Evolutionary conservation across 2,797 vertebrate species (phyloP), one percentile per base, ranked within the genome.

Genomic region (Coendou prehensilis): DNA sequence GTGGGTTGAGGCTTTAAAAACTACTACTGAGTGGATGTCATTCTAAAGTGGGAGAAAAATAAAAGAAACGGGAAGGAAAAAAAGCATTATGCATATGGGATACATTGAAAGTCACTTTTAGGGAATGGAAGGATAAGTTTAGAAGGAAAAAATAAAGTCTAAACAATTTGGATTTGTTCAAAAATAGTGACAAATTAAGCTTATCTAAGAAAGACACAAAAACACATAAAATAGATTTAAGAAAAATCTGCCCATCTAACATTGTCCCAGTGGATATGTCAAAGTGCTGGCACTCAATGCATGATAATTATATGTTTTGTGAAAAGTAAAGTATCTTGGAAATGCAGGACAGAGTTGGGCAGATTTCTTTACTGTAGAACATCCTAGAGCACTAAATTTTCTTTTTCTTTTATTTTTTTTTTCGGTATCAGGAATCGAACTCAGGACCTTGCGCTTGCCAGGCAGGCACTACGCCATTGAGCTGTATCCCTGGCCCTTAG

Each of bases 1-100:
- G 41, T 92, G 33, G 54, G 15, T 18, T 93, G 20, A 96, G 9
- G 45, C 14, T 85, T 94, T 8, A 47, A 89, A 93, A 94, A 41
- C 30, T 45, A 41, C 52, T 45, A 17, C 54, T 20, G 37, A 37
- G 13, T n/a, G 22, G 10, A 57, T 78, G 14, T 9, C 20, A 33
- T 41, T 69, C 5, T 30, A 67, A 79, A 83, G 18, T 57, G 22
- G 23, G 52, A 63, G 6, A 82, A 45, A 71, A 63, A 18, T 26
- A 4, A 61, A 73, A 78, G 22, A 22, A 47, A 73, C 20, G 37
- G 9, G 80, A 78, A 28, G 2, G 5, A 5, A 13, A 10, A 64
- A 64, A 81, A 76, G 28, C 1, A 63, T 84, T 33, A 14, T 54
- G 11, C 2, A 17, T 52, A 73, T 83, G 33, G 9, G 37, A 81